These are phyloP conservation scores for Drosophila picticornis DNA, from an alignment of 2,888 invertebrate species.

Conservation along the genomic window DNA sequence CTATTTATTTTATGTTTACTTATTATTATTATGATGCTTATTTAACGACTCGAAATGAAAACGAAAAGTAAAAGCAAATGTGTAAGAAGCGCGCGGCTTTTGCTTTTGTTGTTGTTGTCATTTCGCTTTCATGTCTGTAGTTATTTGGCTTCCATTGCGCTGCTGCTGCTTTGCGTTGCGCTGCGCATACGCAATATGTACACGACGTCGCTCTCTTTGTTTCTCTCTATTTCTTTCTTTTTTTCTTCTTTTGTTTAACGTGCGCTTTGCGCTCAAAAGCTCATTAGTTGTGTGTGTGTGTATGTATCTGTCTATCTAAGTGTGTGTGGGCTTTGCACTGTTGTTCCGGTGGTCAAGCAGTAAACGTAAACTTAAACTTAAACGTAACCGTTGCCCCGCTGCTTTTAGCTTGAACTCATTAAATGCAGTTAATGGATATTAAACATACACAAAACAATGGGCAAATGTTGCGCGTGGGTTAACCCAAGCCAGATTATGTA, in stretches of 20 bases:
- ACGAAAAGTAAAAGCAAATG: constrained; percentile 61
- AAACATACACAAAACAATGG: constrained; percentile 63
- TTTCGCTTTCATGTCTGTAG: constrained; percentile 48
- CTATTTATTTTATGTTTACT: constrained; percentile 45
- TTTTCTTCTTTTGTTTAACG: neutral
- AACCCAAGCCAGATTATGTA: constrained; percentile 26
- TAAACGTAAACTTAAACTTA: constrained; percentile 15
- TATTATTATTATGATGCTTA: constrained; percentile 34
- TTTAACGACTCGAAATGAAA: constrained; percentile 49
- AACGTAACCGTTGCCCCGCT: constrained; percentile 36
- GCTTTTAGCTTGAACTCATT: constrained; percentile 60
- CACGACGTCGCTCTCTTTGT: constrained; percentile 1
- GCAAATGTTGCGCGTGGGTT: constrained; percentile 50
- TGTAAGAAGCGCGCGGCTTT: constrained; percentile 7
- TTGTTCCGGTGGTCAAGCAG: constrained; percentile 47
- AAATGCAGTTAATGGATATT: constrained; percentile 74
- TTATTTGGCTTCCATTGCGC: constrained; percentile 46
- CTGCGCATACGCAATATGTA: constrained; percentile 61
- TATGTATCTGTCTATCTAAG: neutral
- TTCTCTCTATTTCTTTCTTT: neutral
- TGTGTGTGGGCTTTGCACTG: constrained; percentile 17
- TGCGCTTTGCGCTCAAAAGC: constrained; percentile 23
- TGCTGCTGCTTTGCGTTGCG: constrained; percentile 26
- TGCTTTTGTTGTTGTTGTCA: constrained; percentile 19
- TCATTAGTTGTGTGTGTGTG: constrained; percentile 35